A percentile compares a stretch with the other conserved stretches of the same genome.
phyloP scores from a whole-genome alignment of 1,140 invertebrate species.

The Drosophila miranda region DNA sequence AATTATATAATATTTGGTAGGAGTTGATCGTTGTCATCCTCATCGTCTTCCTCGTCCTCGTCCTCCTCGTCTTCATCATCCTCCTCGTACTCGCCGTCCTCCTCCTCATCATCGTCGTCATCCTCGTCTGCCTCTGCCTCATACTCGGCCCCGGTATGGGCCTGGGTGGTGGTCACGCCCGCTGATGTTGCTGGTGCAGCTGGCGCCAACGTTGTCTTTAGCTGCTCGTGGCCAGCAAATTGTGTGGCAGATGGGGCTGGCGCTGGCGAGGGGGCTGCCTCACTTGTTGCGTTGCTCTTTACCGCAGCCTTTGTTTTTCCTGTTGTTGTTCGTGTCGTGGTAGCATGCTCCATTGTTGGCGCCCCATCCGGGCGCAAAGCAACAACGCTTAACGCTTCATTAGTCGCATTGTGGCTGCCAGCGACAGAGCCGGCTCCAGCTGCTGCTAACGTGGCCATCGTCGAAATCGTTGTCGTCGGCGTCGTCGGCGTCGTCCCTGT shows the following conservation, averaged over 20 bases:
- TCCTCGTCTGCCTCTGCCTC: not conserved
- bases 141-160: not conserved
- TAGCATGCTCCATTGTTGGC: constrained; percentile 55
- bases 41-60: constrained; percentile 65
- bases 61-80: constrained; percentile 66
- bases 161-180: constrained; percentile 12
- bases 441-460: constrained; percentile 11
- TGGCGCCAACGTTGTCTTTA: constrained; percentile 26
- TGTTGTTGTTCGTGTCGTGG: constrained; percentile 24
- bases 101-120: constrained; percentile 42
- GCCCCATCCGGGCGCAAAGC: constrained; percentile 40
- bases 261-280: constrained; percentile 5
- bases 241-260: constrained; percentile 7
- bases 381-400: constrained; percentile 72
- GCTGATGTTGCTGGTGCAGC: constrained; percentile 10
- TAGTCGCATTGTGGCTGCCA: constrained; percentile 68
- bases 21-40: constrained; percentile 73
- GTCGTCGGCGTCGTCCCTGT: not conserved
- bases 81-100: constrained; percentile 54
- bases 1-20: constrained; percentile 75
- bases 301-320: constrained; percentile 9
- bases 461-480: constrained; percentile 17
- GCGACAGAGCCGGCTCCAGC: constrained; percentile 41
- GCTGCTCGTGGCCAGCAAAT: constrained; percentile 43
- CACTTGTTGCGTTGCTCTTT: constrained; percentile 62